Base-by-base conservation (phyloP, 2,797 vertebrate species). In the Basileuterus tristriatus region DNA sequence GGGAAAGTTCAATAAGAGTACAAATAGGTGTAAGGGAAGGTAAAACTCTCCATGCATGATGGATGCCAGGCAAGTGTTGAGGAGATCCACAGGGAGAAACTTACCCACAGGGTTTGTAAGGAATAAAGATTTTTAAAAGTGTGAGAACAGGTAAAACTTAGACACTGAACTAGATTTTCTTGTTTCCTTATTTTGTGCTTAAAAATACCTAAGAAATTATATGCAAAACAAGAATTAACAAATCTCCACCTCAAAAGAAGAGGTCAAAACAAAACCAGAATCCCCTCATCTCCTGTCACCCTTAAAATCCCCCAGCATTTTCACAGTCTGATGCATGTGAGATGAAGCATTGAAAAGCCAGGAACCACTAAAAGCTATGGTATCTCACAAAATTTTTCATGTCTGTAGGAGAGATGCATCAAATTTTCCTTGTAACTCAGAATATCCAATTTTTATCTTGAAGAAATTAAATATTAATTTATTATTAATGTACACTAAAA, bases 181-280 rank as follows among this genome's bases (percentile, higher is more conserved):
- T 88, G 36, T 91, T 97, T 85, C 79, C 55, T 91, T 91, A 60
- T 86, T 93, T 80, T 92, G 50, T 75, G 43, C 27, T 83, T 91
- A 72, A 97, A 95, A 92, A 95, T 63, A 64, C 56, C 52, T 43
- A 79, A 27, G 52, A 93, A 88, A 77, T 90, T 49, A 63, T 18
- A 88, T 55, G 59, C 52, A 95, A 94, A 97, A 69, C 12, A 56
- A 72, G 32, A 90, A 68, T 81, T 81, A 83, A 71, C 62, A 90
- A 83, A 93, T 93, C 13, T 2, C 4, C 21, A 76, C 52, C 70
- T 95, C 90, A 88, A 69, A 86, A 94, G 16, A 72, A 91, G 39
- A 76, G 59, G 14, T 32, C 47, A 49, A 88, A 95, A 47, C 30
- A 86, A 83, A 88, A 71, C 26, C 10, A 88, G 72, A 94, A 86